phyloP scores from a whole-genome alignment of 2,113 vertebrate genomes.

The Hydropotes inermis region DNA sequence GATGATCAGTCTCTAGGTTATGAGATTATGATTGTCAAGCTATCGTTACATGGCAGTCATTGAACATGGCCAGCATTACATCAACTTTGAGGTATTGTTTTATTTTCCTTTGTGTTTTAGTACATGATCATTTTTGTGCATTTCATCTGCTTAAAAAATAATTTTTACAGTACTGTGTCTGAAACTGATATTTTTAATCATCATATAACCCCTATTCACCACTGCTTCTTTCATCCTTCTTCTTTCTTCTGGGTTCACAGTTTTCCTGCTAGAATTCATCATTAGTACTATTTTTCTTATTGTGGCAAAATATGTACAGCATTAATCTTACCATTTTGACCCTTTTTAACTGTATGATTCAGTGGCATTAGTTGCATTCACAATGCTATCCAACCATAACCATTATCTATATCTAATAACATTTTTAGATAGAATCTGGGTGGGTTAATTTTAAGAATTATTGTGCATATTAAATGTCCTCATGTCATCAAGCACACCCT shows the following conservation, averaged over 20 bases:
- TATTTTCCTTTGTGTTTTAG: neutral
- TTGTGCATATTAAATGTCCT: neutral
- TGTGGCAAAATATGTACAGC: neutral
- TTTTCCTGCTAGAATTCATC: neutral
- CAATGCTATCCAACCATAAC: neutral
- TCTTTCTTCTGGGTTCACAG: neutral
- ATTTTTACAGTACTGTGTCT: neutral
- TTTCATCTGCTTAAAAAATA: neutral
- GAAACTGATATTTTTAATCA: neutral
- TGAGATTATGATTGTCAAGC: neutral
- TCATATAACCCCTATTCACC: neutral
- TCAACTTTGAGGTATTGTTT: neutral
- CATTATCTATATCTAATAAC: neutral
- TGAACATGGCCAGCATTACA: neutral
- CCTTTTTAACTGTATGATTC: neutral
- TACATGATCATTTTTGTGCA: neutral
- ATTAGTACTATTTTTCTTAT: neutral
- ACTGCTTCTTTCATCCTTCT: neutral
- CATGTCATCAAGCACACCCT: neutral
- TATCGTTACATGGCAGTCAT: neutral
- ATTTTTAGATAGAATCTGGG: neutral
- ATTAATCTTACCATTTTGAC: neutral
- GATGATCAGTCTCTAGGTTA: neutral
- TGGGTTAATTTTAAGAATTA: neutral
- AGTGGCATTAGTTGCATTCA: neutral